A percentile compares a stretch with the other conserved stretches of the same genome.
Evolutionary conservation across 2,113 vertebrate species (phyloP).

Genomic region (Nibea albiflora): DNA sequence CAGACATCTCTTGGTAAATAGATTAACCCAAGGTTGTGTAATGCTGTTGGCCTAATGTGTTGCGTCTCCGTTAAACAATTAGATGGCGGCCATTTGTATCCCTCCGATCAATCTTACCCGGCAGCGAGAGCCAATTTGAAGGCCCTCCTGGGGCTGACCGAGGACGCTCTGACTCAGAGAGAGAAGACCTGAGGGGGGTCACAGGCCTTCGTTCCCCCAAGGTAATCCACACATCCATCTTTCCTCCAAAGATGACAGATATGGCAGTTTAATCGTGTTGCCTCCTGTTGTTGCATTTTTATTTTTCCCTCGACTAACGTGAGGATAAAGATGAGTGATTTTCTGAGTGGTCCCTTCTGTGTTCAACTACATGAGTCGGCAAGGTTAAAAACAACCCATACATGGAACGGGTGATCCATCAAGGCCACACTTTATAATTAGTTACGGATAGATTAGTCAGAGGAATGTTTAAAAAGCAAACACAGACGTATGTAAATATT

Average conservation of each 20-base stretch:
- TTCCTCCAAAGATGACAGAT: constrained; percentile 80
- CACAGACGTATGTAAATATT: not conserved
- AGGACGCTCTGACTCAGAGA: constrained; percentile 64
- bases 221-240: constrained; percentile 74
- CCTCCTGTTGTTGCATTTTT: constrained; percentile 72
- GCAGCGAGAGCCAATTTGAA: constrained; percentile 83
- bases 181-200: constrained; percentile 69
- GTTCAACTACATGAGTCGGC: constrained; percentile 15
- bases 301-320: constrained; percentile 69
- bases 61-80: constrained; percentile 86
- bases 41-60: constrained; percentile 84
- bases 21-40: constrained; percentile 83
- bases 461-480: constrained; percentile 19
- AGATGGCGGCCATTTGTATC: constrained; percentile 81
- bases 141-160: constrained; percentile 67
- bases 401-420: constrained; percentile 29
- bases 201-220: constrained; percentile 54
- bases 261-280: constrained; percentile 81
- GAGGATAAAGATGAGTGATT: constrained; percentile 83
- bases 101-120: constrained; percentile 85
- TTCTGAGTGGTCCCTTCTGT: constrained; percentile 48
- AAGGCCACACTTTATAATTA: constrained; percentile 23
- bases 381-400: constrained; percentile 25
- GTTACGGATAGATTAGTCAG: constrained; percentile 10
- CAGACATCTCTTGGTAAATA: constrained; percentile 80